These are phyloP conservation scores for Thyatira batis DNA, from an alignment of 2,888 invertebrate genomes.

Conservation along the genomic window DNA sequence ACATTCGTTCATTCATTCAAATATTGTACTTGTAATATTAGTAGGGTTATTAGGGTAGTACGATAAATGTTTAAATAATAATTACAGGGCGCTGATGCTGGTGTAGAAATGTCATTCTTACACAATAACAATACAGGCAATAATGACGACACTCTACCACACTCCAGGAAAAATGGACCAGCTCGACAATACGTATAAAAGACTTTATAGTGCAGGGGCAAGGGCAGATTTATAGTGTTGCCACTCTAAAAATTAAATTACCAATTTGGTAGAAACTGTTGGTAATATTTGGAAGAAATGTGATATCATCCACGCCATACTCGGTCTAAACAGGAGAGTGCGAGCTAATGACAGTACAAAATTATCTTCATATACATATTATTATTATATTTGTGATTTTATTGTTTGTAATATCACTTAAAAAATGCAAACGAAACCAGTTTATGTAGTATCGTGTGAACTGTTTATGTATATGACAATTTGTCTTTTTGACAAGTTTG, in stretches of 20 bases:
- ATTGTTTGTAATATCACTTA: not conserved
- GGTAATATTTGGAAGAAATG: constrained; percentile 32
- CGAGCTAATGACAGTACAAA: constrained; percentile 67
- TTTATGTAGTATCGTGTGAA: constrained; percentile 14
- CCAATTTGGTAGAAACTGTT: constrained; percentile 39
- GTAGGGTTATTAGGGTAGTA: too few species aligned
- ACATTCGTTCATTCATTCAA: too few species aligned
- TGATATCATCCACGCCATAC: constrained; percentile 57
- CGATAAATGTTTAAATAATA: constrained; percentile 16
- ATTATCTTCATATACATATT: constrained; percentile 40
- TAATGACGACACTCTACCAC: constrained; percentile 66
- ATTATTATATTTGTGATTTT: not conserved
- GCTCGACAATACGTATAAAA: constrained; percentile 68
- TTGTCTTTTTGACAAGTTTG: constrained; percentile 3
- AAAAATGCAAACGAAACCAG: constrained; percentile 1
- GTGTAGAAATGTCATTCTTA: constrained; percentile 87
- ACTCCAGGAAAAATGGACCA: constrained; percentile 70
- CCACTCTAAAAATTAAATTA: constrained; percentile 27
- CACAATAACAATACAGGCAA: constrained; percentile 84
- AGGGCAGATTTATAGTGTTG: constrained; percentile 18
- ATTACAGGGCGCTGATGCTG: constrained; percentile 66
- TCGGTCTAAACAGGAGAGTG: constrained; percentile 25
- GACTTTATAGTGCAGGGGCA: constrained; percentile 5
- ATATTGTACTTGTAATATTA: too few species aligned
- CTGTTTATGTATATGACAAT: not conserved